phyloP scores from a whole-genome alignment of 2,888 invertebrate species.

The Boloria euphrosyne region DNA sequence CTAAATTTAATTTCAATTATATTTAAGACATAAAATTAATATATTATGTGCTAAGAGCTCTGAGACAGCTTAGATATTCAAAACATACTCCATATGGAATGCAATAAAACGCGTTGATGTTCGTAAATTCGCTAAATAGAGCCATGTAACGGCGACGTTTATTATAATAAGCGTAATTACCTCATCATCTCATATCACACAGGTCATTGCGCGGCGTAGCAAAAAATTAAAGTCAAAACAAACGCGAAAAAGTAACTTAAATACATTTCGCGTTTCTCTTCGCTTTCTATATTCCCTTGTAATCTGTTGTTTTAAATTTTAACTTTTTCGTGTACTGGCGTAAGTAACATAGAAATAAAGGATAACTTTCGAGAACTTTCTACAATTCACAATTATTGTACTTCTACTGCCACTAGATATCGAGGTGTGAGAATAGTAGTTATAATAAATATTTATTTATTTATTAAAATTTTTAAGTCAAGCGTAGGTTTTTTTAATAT shows the following conservation, averaged over 20 bases:
- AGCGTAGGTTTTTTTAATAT: too few relatives aligned
- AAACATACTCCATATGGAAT: constrained; percentile 12
- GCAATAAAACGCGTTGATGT: constrained; percentile 21
- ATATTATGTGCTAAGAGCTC: too few relatives aligned
- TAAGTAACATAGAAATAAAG: not conserved
- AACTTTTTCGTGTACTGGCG: too few relatives aligned
- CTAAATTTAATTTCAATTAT: not conserved
- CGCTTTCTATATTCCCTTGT: too few relatives aligned
- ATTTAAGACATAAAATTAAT: not conserved
- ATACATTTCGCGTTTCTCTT: too few relatives aligned
- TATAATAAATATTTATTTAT: too few relatives aligned
- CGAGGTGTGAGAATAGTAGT: constrained; percentile 22
- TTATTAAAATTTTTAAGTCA: too few relatives aligned
- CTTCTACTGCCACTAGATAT: not conserved
- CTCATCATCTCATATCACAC: constrained; percentile 28
- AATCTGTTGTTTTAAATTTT: too few relatives aligned
- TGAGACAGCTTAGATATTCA: not conserved
- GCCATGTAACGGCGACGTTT: constrained; percentile 35
- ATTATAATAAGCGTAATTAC: constrained; percentile 41
- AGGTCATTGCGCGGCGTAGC: constrained; percentile 19
- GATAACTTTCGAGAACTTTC: constrained; percentile 23
- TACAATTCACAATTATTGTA: constrained; percentile 7
- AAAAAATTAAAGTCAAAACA: constrained; percentile 4
- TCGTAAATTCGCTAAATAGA: constrained; percentile 31
- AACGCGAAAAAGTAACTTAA: not conserved